These are phyloP conservation scores for Notothenia coriiceps DNA, from an alignment of 2,113 vertebrate species.

Conservation along the genomic window DNA sequence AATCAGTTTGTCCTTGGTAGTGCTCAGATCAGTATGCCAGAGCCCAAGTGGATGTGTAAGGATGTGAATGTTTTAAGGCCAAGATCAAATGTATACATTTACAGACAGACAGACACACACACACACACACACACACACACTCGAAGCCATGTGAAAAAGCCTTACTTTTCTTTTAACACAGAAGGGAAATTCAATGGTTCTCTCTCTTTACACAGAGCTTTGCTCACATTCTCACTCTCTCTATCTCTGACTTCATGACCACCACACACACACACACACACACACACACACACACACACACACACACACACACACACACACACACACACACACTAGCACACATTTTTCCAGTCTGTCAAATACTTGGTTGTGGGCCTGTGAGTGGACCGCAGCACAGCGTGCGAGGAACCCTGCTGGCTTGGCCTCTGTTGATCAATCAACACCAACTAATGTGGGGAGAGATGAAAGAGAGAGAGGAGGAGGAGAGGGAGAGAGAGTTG, in stretches of 20 bases:
- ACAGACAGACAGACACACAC: neutral
- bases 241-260: neutral
- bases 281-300: no score
- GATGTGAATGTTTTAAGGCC: constrained; percentile 34
- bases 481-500: constrained; percentile 6
- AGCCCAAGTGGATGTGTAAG: neutral
- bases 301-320: no score
- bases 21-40: neutral
- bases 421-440: constrained; percentile 69
- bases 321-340: neutral
- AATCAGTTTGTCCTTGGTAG: neutral
- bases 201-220: constrained; percentile 15
- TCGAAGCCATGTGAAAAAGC: constrained; percentile 31
- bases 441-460: constrained; percentile 62
- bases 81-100: constrained; percentile 53
- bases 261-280: constrained; percentile 1
- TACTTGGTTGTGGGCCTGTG: constrained; percentile 28
- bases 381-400: constrained; percentile 48
- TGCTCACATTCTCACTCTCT: neutral
- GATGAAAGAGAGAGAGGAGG: constrained; percentile 54
- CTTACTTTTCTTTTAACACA: constrained; percentile 67
- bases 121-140: constrained; percentile 9
- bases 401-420: constrained; percentile 48
- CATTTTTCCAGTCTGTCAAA: constrained; percentile 12
- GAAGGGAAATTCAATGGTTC: constrained; percentile 41